These are phyloP conservation scores for Poeciliopsis paucimaculata DNA, from an alignment of 2,797 vertebrate genomes.

Conservation along the genomic window DNA sequence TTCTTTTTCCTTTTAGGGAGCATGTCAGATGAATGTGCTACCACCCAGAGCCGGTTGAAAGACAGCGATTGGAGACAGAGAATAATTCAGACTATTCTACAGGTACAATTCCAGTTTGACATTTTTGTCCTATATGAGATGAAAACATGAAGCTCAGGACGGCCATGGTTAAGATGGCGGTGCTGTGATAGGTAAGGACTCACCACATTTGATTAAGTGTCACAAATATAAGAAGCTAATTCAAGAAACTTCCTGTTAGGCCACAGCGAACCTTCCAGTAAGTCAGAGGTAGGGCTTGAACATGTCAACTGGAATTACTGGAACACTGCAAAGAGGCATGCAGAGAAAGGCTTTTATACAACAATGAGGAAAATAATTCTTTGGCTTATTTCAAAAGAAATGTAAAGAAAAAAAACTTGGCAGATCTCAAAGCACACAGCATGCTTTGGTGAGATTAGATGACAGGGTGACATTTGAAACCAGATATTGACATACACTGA, in stretches of 20 bases:
- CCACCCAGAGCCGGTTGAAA: not conserved
- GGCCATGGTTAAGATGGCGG: not conserved
- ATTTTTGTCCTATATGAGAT: not conserved
- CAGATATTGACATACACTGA: no score
- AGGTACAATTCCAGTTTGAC: not conserved
- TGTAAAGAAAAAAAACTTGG: not conserved
- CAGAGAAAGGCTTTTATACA: not conserved
- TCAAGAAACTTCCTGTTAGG: not conserved
- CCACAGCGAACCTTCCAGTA: not conserved
- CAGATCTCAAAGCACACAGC: not conserved
- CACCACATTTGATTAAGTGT: not conserved
- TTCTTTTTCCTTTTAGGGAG: not conserved
- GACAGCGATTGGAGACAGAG: not conserved
- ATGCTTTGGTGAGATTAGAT: not conserved
- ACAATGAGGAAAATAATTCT: not conserved
- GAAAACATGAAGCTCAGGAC: not conserved
- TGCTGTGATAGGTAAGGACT: not conserved
- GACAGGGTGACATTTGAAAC: not conserved
- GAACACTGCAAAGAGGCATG: not conserved
- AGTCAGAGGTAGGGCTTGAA: not conserved
- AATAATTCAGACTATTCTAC: not conserved
- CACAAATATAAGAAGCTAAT: not conserved
- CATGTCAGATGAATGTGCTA: not conserved
- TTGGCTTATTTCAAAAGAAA: not conserved
- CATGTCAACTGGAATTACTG: not conserved